Conservation (phyloP, 1,140 invertebrate species). For the Hyphantria cunea region DNA sequence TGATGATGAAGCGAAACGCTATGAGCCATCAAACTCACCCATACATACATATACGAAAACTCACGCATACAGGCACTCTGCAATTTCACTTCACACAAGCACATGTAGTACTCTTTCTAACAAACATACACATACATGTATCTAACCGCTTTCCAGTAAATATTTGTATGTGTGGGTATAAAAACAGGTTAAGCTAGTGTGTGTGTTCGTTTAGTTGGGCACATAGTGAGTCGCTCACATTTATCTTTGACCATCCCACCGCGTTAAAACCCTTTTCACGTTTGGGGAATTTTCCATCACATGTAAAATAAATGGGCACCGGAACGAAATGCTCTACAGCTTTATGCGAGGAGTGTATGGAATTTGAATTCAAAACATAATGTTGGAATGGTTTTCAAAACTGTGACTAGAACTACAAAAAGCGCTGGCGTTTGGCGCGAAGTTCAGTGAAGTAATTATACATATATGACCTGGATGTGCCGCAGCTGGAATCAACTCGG, state of each 20-base stretch:
- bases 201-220: slow-evolving; percentile 1
- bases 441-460: no score
- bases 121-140: neutral
- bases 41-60: neutral
- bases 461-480: no score
- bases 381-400: slow-evolving; percentile 4
- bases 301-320: slow-evolving; percentile 22
- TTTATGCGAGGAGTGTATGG: no score
- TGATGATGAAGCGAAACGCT: slow-evolving; percentile 18
- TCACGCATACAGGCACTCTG: neutral
- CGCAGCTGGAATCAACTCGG: no score
- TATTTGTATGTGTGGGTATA: slow-evolving; percentile 2
- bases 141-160: slow-evolving; percentile 5
- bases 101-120: neutral
- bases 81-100: neutral
- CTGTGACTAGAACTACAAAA: no score
- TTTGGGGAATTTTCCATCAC: slow-evolving; percentile 24
- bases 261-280: slow-evolving; percentile 22
- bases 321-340: slow-evolving; percentile 9
- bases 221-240: neutral
- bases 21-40: slow-evolving; percentile 16
- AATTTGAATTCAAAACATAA: no score
- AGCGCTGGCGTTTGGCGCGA: no score
- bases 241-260: slow-evolving; percentile 7
- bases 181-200: neutral